These are phyloP conservation scores for Sminthurides aquaticus DNA, from an alignment of 2,888 invertebrate genomes.

Conservation along the genomic window DNA sequence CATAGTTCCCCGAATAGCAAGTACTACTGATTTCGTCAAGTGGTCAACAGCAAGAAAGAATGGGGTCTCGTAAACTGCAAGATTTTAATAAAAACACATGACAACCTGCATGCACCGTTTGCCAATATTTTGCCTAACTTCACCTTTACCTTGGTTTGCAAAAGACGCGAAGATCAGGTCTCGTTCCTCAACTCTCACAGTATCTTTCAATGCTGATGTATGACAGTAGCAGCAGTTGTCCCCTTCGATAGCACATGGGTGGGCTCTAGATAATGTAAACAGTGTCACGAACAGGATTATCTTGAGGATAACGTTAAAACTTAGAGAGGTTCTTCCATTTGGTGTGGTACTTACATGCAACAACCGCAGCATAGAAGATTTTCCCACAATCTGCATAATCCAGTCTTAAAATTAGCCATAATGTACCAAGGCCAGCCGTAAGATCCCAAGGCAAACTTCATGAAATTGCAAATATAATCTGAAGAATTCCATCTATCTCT, in stretches of 20 bases:
- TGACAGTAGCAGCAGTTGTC: conserved; percentile 88
- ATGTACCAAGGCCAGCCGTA: conserved; percentile 42
- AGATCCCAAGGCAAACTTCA: conserved; percentile 39
- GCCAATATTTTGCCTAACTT: not conserved
- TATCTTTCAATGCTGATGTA: conserved; percentile 71
- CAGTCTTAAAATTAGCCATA: conserved; percentile 33
- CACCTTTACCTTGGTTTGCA: conserved; percentile 56
- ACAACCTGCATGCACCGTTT: not conserved
- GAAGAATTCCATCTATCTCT: conserved; percentile 37
- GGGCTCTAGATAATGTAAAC: conserved; percentile 45
- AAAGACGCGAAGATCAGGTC: conserved; percentile 82
- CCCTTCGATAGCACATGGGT: conserved; percentile 61
- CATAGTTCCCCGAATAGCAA: conserved; percentile 77
- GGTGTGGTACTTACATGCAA: conserved; percentile 25
- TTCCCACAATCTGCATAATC: conserved; percentile 36
- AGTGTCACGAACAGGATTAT: not conserved
- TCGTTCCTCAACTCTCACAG: conserved; percentile 64
- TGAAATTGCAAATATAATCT: conserved; percentile 31
- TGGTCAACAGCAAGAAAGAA: conserved; percentile 82
- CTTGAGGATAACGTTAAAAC: not conserved
- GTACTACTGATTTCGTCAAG: conserved; percentile 67
- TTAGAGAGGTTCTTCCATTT: not conserved
- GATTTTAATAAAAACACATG: not conserved
- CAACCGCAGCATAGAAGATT: conserved; percentile 39
- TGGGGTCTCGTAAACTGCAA: conserved; percentile 58